Base-by-base conservation (phyloP, 2,888 invertebrate genomes). In the Tuta absoluta region DNA sequence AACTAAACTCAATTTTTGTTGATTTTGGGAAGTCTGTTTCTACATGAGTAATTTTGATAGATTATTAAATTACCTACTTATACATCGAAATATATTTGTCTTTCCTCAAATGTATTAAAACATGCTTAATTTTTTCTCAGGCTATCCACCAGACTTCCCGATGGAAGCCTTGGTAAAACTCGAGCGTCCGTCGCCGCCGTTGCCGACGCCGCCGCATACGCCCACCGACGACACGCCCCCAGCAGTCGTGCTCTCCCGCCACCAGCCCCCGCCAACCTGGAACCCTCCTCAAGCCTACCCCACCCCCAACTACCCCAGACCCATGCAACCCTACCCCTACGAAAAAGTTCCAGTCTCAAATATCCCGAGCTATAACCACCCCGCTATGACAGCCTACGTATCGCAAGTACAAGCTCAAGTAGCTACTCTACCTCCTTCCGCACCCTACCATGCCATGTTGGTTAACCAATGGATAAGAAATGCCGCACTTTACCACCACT, bases 391-490 rank as follows among this genome's bases (percentile, higher is more conserved):
- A 1, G 84, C 87, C 58, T 91, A 89, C 79, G 56, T 56, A 19
- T 56, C 56, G 1, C 56, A 56, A 56, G 84, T 89, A 71, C 90
- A 88, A 84, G 89, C 85, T 65, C 92, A 86, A 89, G 92, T 87
- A 21, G 86, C 87, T 24, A 84, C 89, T 37, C 77, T 87, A 21
- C 92, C 86, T 57, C 92, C 90, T 45, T 83, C 91, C 48, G 87
- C 91, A 0, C 89, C 92, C 0, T 92, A 93, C 71, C 92, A 93
- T 62, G 94, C 94, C 0, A 89, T 94, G 77, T 82, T 95, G 38
- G 94, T 95, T 79, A 95, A 95, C 75, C 95, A 95, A 74, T 95
- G 95, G 95, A 92, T 96, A 68, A 92, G 95, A 78, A 95, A 93
- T 75, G 95, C 95, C 0, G 94, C 95, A 0, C 79, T 95, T 41